phyloP scores from a whole-genome alignment of 2,888 invertebrate species.

The Hirtodrosophila confusa region DNA sequence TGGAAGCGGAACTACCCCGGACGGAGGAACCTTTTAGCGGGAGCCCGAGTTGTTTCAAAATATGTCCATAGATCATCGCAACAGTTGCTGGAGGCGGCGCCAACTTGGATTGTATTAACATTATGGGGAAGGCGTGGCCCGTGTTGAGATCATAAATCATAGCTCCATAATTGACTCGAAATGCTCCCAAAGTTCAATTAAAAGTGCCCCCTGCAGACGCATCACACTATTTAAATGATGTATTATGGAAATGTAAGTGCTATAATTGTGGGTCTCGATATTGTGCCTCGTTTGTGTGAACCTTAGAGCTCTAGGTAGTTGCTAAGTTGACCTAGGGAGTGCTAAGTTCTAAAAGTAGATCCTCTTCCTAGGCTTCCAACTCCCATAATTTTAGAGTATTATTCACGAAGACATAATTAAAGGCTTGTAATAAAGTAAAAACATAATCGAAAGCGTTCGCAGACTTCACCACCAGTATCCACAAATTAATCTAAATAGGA shows the following conservation, averaged over 20 bases:
- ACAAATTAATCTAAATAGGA: too few relatives aligned
- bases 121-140: slow-evolving; percentile 25
- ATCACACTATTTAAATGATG: slow-evolving; percentile 39
- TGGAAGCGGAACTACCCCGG: slow-evolving; percentile 60
- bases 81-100: slow-evolving; percentile 19
- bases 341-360: too few relatives aligned
- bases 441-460: too few relatives aligned
- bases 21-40: slow-evolving; percentile 22
- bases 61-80: slow-evolving; percentile 61
- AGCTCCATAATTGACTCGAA: slow-evolving; percentile 56
- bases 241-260: slow-evolving; percentile 44
- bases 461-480: too few relatives aligned
- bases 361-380: too few relatives aligned
- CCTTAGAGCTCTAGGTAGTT: background rate
- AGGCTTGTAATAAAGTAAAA: too few relatives aligned
- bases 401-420: too few relatives aligned
- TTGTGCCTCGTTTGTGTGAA: slow-evolving; percentile 6
- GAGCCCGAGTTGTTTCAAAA: slow-evolving; percentile 17
- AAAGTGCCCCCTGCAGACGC: slow-evolving; percentile 1
- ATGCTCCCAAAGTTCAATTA: slow-evolving; percentile 9
- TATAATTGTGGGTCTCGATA: slow-evolving; percentile 30
- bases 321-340: too few relatives aligned
- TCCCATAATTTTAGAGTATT: too few relatives aligned
- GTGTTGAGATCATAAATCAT: slow-evolving; percentile 71
- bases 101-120: background rate